Conservation (phyloP, 2,113 vertebrate species). For the Chloebia gouldiae region DNA sequence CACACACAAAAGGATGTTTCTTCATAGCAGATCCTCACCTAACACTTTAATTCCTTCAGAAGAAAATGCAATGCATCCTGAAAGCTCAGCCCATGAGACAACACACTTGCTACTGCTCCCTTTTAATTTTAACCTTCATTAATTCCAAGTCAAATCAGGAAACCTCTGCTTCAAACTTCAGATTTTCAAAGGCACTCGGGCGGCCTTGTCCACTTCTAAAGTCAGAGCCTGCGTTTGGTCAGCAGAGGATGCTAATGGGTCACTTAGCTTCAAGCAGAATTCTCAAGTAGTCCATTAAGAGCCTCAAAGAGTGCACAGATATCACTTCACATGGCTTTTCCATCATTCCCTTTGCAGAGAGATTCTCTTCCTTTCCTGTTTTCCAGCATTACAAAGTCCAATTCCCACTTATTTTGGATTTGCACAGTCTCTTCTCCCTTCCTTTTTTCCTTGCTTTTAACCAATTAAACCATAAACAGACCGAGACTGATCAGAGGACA, state of each 20-base stretch:
- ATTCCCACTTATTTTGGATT: background rate
- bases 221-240: background rate
- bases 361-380: background rate
- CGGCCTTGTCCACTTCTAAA: background rate
- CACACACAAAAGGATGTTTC: background rate
- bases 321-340: background rate
- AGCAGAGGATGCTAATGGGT: constrained; percentile 40
- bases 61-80: background rate
- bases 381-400: background rate
- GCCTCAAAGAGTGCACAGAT: background rate
- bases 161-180: background rate
- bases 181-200: background rate
- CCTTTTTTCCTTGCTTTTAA: background rate
- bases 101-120: background rate
- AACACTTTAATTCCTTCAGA: background rate
- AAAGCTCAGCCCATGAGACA: background rate
- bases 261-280: background rate
- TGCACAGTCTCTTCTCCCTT: rapidly evolving
- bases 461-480: background rate
- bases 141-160: background rate
- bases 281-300: background rate
- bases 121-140: background rate
- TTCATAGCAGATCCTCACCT: background rate
- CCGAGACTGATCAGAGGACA: background rate
- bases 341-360: background rate